These are phyloP conservation scores for Vulpes vulpes DNA, from an alignment of 2,113 vertebrate genomes.

Conservation along the genomic window DNA sequence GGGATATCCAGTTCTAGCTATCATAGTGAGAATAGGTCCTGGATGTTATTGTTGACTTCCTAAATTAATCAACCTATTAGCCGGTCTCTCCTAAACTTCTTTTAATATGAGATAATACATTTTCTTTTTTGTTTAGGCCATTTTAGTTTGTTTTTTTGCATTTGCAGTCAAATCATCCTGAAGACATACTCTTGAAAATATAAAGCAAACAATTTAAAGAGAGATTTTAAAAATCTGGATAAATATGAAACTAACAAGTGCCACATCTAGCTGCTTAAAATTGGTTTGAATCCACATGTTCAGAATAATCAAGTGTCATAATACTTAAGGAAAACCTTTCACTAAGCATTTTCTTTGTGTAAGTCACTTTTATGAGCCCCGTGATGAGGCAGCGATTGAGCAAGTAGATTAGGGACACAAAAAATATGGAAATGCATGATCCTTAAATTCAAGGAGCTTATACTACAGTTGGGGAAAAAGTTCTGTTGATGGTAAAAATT, in stretches of 20 bases:
- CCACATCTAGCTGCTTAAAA: neutral
- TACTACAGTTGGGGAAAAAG: neutral
- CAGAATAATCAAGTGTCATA: neutral
- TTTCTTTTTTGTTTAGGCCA: neutral
- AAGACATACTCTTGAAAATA: neutral
- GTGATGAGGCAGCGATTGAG: neutral
- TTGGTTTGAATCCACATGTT: neutral
- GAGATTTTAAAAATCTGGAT: neutral
- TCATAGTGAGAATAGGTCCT: neutral
- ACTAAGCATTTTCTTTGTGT: neutral
- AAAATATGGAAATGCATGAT: neutral
- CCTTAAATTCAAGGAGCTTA: slow-evolving; percentile 22
- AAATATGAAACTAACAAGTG: neutral
- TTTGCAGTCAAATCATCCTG: neutral
- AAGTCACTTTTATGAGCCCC: neutral
- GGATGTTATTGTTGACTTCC: neutral
- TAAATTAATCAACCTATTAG: neutral
- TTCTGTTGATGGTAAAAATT: neutral
- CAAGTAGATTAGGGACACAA: neutral
- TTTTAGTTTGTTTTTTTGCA: neutral
- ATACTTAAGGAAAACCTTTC: neutral
- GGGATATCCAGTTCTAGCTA: neutral
- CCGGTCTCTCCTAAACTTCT: neutral
- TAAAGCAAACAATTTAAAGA: neutral
- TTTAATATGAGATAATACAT: neutral